phyloP scores from a whole-genome alignment of 2,888 invertebrate genomes.

The Platerodrilus igneus region DNA sequence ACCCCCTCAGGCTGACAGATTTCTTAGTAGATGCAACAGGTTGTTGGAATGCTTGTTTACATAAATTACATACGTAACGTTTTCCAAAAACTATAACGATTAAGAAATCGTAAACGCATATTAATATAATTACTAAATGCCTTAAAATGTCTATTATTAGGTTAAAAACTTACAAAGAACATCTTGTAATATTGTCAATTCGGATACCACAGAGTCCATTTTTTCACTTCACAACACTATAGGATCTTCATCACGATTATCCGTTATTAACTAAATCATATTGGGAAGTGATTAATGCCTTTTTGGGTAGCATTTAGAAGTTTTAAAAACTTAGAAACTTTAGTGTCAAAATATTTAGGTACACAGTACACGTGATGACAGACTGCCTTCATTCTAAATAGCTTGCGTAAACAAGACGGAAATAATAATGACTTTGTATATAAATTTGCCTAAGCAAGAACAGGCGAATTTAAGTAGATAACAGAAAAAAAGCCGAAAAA shows the following conservation, averaged over 20 bases:
- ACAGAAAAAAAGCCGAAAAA: too few relatives aligned
- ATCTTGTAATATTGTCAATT: constrained; percentile 42
- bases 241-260: constrained; percentile 11
- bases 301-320: constrained; percentile 20
- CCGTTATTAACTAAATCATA: constrained; percentile 5
- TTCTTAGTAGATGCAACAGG: too few relatives aligned
- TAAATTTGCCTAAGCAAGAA: too few relatives aligned
- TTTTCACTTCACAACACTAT: constrained; percentile 20
- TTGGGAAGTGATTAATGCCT: constrained; percentile 5
- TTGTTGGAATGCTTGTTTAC: too few relatives aligned
- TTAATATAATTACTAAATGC: too few relatives aligned
- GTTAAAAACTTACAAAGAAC: constrained; percentile 44
- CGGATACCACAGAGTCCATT: constrained; percentile 43
- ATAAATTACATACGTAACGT: too few relatives aligned
- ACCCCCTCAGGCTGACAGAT: too few relatives aligned
- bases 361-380: constrained; percentile 26
- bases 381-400: constrained; percentile 11
- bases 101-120: too few relatives aligned
- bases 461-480: too few relatives aligned
- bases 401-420: constrained; percentile 3
- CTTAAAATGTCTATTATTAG: too few relatives aligned
- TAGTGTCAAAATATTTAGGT: constrained; percentile 28
- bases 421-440: too few relatives aligned
- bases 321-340: constrained; percentile 22
- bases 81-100: too few relatives aligned